A percentile compares a stretch with the other conserved stretches of the same genome.
phyloP scores from a whole-genome alignment of 2,113 vertebrate genomes.

The Dolichotis patagonum region DNA sequence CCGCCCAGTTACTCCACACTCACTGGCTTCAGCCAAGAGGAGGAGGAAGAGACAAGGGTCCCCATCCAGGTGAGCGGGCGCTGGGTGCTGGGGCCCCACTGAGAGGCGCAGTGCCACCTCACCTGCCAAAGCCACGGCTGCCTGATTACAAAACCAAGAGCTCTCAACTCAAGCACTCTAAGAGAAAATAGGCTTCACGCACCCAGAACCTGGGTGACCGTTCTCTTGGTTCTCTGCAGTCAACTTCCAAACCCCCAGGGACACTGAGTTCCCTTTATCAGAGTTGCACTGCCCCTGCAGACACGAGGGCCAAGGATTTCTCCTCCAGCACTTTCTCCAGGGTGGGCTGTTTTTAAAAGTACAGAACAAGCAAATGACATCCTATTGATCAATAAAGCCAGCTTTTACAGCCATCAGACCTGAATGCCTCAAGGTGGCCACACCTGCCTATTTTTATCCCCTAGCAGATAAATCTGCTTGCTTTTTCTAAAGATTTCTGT shows the following conservation, averaged over 20 bases:
- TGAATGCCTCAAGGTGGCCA: slow-evolving; percentile 28
- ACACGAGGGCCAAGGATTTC: background rate
- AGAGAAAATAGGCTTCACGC: background rate
- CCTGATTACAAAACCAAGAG: background rate
- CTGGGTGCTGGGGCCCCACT: background rate
- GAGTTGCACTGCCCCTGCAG: background rate
- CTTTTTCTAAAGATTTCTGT: slow-evolving; percentile 42
- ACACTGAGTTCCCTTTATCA: background rate
- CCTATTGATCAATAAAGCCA: slow-evolving; percentile 40
- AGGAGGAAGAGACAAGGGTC: background rate
- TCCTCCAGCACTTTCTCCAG: slow-evolving; percentile 1
- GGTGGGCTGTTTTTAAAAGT: slow-evolving; percentile 8
- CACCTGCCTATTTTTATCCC: background rate
- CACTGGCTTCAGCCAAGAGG: background rate
- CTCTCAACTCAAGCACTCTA: background rate
- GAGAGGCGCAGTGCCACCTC: background rate
- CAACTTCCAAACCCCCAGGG: background rate
- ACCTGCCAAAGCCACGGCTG: background rate
- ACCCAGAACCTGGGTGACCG: too few species aligned
- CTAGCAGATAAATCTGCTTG: slow-evolving; percentile 46
- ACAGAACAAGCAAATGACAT: background rate
- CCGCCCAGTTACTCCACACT: background rate
- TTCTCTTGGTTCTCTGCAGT: background rate
- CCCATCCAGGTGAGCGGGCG: background rate
- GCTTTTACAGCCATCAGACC: background rate